A percentile compares a stretch with the other conserved stretches of the same genome.
Evolutionary conservation across 2,113 vertebrate species (phyloP).

Genomic region (Phaethornis superciliosus): DNA sequence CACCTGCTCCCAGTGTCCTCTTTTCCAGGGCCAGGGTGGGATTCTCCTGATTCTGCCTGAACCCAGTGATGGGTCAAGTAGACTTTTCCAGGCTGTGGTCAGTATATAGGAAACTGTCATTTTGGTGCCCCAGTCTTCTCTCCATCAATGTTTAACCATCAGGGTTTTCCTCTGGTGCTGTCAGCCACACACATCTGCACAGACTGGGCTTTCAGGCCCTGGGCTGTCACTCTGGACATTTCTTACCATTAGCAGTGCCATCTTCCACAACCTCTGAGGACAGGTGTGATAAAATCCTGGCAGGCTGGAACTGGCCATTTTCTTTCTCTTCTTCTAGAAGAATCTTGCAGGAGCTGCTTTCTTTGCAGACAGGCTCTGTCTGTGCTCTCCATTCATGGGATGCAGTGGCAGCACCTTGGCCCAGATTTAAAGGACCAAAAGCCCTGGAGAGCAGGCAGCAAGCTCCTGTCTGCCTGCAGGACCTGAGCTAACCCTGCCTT

Average conservation of each 20-base stretch:
- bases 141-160: background rate
- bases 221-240: background rate
- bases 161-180: background rate
- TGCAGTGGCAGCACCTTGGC: background rate
- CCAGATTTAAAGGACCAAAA: background rate
- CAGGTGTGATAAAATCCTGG: background rate
- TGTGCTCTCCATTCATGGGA: background rate
- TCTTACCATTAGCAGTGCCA: background rate
- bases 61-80: background rate
- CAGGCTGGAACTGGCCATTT: background rate
- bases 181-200: background rate
- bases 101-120: background rate
- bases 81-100: background rate
- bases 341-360: background rate
- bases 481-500: background rate
- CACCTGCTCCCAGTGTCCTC: background rate
- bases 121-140: background rate
- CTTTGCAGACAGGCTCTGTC: background rate
- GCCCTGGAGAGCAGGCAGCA: background rate
- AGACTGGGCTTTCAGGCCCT: background rate
- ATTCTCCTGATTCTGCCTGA: background rate
- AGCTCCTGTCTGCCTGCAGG: background rate
- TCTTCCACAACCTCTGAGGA: background rate
- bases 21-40: background rate
- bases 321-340: background rate